Base-by-base conservation (phyloP, 2,888 invertebrate species). In the Apodemia duryi region DNA sequence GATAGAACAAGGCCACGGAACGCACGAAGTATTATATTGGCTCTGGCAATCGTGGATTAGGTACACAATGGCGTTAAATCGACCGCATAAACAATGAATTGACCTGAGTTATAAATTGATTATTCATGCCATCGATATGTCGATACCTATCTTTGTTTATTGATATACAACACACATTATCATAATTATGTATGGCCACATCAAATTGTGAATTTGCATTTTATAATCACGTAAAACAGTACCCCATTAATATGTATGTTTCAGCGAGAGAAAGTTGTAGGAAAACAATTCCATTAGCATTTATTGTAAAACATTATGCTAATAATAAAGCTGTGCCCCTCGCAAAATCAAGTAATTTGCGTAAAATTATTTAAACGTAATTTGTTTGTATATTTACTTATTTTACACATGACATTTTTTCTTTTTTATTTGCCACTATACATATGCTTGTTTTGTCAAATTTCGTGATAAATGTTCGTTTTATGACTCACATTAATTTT, bases 141-240 rank as follows among this genome's bases (percentile, higher is more conserved):
- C 52, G 28, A 9, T 28, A 21, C 21, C 52, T 52, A 52, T 5
- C 52, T 51, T 21, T 7, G 3, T 43, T 43, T 54, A 54, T 54
- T 21, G 13, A 54, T 54, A 54, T 9, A 54, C 52, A 54, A 54
- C 28, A 28, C 2, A 28, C 9, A 54, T 54, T 54, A 54, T 29
- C 29, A 54, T 54, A 54, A 54, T 54, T 28, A 54, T 29, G 29
- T 54, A 54, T 29, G 29, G 29, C 54, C 11, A 54, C 54, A 54
- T 54, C 29, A 54, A 54, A 54, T 28, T 54, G 54, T 11, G 54
- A 29, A 54, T 54, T 54, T 54, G 54, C 54, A 54, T 54, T 54
- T 54, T 54, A 52, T 46, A 46, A 63, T 61, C 66, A 66, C 63
- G 66, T 63, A 62, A 43, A 63, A 63, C 41, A 63, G 66, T 63